Conservation (phyloP, 53 echinoderm and acorn worm species). For the Holothuria scabra region DNA sequence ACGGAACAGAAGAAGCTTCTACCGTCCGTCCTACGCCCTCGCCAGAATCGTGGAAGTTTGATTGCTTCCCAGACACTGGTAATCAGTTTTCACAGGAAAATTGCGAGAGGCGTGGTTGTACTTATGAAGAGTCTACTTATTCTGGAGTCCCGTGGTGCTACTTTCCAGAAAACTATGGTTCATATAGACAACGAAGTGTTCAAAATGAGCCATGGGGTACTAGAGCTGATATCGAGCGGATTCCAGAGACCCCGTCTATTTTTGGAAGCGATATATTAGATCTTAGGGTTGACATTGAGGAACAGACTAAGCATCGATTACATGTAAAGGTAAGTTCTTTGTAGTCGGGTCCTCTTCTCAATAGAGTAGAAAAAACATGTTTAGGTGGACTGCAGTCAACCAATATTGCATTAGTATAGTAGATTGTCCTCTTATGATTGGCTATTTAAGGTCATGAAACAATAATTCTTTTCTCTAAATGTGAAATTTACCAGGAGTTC, state of each 20-base stretch:
- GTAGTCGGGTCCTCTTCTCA: too few species aligned
- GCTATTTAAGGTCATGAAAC: too few species aligned
- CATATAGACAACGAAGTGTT: conserved; percentile 54
- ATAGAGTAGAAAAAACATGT: too few species aligned
- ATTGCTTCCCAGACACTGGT: conserved; percentile 69
- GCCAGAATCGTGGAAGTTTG: conserved; percentile 7
- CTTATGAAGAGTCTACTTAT: conserved; percentile 37
- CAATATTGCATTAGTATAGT: too few species aligned
- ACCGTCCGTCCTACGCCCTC: too few species aligned
- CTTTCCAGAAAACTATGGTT: conserved; percentile 69
- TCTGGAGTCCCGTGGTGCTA: conserved; percentile 65
- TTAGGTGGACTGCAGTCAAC: too few species aligned
- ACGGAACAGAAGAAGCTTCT: too few species aligned
- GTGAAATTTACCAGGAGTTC: too few species aligned
- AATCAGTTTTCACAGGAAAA: conserved; percentile 40
- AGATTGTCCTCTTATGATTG: too few species aligned
- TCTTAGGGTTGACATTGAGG: conserved; percentile 47
- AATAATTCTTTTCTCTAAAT: too few species aligned
- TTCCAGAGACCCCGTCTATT: conserved; percentile 22
- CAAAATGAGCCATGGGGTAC: conserved; percentile 52
- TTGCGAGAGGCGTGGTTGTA: conserved; percentile 63
- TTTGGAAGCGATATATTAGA: conserved; percentile 31
- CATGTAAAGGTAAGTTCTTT: conserved; percentile 58
- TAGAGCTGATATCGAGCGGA: conserved; percentile 40
- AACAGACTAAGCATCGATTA: conserved; percentile 52